These are phyloP conservation scores for Escarpia spicata DNA, from an alignment of 2,888 invertebrate species.

Conservation along the genomic window DNA sequence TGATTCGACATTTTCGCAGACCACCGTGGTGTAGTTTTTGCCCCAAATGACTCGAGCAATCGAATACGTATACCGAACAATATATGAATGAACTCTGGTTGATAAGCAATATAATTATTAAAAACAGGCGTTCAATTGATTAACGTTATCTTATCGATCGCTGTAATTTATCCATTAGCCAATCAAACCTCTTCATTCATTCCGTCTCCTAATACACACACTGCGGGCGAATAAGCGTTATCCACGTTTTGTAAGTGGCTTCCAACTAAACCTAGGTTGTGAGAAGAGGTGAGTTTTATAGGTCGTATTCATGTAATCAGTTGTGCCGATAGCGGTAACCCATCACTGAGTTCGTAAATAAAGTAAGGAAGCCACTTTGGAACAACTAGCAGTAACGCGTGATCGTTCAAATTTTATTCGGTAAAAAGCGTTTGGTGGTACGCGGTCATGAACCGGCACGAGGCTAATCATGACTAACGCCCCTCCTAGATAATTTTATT, in stretches of 20 bases:
- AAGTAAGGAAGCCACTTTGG: background rate
- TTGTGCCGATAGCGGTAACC: background rate
- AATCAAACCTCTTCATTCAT: background rate
- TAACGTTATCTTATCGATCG: background rate
- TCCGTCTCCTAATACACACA: conserved; percentile 6
- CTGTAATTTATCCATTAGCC: background rate
- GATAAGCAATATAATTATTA: background rate
- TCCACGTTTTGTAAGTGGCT: conserved; percentile 32
- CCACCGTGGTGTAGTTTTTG: background rate
- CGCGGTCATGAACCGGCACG: background rate
- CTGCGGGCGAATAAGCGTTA: conserved; percentile 32
- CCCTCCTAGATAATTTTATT: background rate
- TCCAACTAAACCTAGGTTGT: background rate
- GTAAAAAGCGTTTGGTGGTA: background rate
- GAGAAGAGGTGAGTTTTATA: background rate
- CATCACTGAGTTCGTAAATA: background rate
- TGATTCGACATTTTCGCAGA: conserved; percentile 16
- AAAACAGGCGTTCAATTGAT: background rate
- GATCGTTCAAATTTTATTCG: background rate
- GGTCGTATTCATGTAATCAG: background rate
- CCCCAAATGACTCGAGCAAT: background rate
- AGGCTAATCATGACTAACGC: background rate
- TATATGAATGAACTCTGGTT: background rate
- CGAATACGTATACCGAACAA: background rate
- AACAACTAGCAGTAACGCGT: background rate